Base-by-base conservation (phyloP, 2,888 invertebrate species). In the Andrena haemorrhoa region DNA sequence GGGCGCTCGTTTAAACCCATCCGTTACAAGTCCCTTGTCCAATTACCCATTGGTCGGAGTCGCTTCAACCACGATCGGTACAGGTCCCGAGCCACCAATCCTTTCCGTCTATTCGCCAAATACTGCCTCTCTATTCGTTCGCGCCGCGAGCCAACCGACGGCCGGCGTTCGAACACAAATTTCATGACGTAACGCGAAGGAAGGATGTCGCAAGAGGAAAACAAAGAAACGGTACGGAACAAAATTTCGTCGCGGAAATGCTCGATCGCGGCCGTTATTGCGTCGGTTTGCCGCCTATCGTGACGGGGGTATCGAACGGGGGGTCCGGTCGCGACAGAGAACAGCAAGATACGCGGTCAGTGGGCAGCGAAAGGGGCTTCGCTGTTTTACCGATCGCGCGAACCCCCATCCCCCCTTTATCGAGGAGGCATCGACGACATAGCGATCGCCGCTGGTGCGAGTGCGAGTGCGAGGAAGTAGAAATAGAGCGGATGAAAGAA, bases 401-500 rank as follows among this genome's bases (percentile, higher is more conserved):
- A 49, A 47, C 47, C 61, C 23, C 8, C 35, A 61, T 79, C 71
- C 61, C 51, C 68, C 72, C 70, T 49, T 72, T 72, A 75, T 85
- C 80, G 49, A 66, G 64, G 58, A 75, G 66, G 16, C 77, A 78
- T 76, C 69, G 69, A 78, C 72, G 84, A 79, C 71, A 72, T 41
- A 41, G 56, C 78, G 78, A 73, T 66, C 47, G 63, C 56, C 41
- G 65, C 16, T 79, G 76, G 77, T 71, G 70, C 61, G 69, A 76
- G 77, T 71, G 70, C 61, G 69, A 76, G 76, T 72, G 77, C 75
- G 84, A 75, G 79, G 29, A 58, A 70, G 70, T 35, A 76, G 74
- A 49, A 73, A 75, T 58, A 79, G 63, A 83, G 83, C 72, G 82
- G 74, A 82, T 82, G 81, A 78, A 83, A 82, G 81, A 86, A 82